Conservation (phyloP, 1,140 invertebrate genomes). For the Apis dorsata region DNA sequence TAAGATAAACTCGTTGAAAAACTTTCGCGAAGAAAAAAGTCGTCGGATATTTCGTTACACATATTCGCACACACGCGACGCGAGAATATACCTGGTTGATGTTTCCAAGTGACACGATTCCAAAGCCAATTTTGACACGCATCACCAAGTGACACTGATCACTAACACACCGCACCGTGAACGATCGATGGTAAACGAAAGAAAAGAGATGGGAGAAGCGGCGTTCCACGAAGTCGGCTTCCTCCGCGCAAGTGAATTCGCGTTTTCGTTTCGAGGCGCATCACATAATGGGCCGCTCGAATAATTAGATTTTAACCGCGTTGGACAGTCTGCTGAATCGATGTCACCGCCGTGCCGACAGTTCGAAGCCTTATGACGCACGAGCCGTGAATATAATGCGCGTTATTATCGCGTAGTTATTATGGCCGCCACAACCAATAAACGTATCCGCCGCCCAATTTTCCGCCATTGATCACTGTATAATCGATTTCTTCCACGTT, state of each 20-base stretch:
- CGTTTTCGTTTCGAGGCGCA: conserved; percentile 19
- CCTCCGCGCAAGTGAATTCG: background rate
- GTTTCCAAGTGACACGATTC: background rate
- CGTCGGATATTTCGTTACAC: background rate
- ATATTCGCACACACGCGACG: too few relatives aligned
- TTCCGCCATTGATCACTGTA: background rate
- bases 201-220: background rate
- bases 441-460: background rate
- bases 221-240: background rate
- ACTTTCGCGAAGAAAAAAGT: too few relatives aligned
- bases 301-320: conserved; percentile 44
- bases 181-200: background rate
- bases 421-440: conserved; percentile 27
- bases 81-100: background rate
- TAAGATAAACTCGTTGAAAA: too few relatives aligned
- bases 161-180: background rate
- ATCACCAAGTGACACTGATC: background rate
- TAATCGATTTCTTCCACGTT: background rate
- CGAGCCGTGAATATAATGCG: conserved; percentile 46
- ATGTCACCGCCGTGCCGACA: conserved; percentile 41
- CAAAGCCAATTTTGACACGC: background rate
- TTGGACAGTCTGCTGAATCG: conserved; percentile 45
- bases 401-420: conserved; percentile 49
- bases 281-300: conserved; percentile 8
- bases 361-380: conserved; percentile 51